A percentile compares a stretch with the other conserved stretches of the same genome.
phyloP scores from a whole-genome alignment of 2,888 invertebrate genomes.

The Lydus trimaculatus region DNA sequence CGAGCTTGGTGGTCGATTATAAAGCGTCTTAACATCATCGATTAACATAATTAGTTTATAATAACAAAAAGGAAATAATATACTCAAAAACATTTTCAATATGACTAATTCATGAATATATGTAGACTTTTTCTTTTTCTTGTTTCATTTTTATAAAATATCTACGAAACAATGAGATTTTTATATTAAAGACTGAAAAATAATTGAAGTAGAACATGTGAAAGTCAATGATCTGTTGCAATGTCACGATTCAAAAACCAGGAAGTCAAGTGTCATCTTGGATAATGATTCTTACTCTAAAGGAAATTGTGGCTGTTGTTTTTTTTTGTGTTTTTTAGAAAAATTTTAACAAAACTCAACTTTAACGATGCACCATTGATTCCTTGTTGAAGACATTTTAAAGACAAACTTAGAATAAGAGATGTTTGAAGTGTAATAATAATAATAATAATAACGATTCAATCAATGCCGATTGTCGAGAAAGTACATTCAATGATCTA shows the following conservation, averaged over 20 bases:
- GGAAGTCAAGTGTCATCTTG: conserved; percentile 36
- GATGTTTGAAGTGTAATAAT: background rate
- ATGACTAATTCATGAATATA: conserved; percentile 1
- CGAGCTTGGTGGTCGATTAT: conserved; percentile 8
- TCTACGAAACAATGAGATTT: background rate
- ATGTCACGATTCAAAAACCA: conserved; percentile 32
- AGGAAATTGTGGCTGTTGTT: conserved; percentile 31
- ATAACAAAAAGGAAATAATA: conserved; percentile 1
- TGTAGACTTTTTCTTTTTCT: background rate
- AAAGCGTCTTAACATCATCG: background rate
- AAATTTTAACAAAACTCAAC: background rate
- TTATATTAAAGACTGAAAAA: background rate
- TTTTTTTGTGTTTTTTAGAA: background rate
- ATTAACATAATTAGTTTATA: conserved; percentile 9
- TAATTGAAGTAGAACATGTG: background rate
- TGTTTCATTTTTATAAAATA: background rate
- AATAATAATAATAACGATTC: background rate
- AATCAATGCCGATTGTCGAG: background rate
- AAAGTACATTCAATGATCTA: background rate
- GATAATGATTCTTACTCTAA: conserved; percentile 33
- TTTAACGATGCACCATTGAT: background rate
- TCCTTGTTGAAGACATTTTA: background rate
- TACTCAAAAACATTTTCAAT: background rate
- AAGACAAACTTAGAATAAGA: background rate
- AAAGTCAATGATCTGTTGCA: conserved; percentile 32